A percentile compares a stretch with the other conserved stretches of the same genome.
Evolutionary conservation across 2,797 vertebrate genomes (phyloP).

Genomic region (Anabas testudineus): DNA sequence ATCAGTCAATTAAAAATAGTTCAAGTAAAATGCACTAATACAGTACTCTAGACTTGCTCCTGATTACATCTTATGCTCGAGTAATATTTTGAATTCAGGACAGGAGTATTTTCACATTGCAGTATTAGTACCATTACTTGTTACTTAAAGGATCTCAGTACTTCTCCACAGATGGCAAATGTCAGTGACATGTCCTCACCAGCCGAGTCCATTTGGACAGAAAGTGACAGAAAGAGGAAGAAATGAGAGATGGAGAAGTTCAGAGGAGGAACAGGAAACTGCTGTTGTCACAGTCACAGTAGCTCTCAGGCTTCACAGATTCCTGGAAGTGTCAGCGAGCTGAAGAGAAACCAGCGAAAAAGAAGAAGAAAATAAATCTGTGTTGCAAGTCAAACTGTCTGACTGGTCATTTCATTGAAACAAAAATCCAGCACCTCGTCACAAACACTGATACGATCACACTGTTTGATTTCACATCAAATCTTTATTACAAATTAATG

Average conservation of each 20-base stretch:
- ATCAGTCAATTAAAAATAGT: too few species aligned
- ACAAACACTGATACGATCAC: neutral
- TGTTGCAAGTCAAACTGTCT: neutral
- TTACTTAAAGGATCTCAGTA: neutral
- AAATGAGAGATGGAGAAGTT: slow-evolving; percentile 29
- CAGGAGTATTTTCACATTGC: neutral
- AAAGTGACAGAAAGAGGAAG: slow-evolving; percentile 43
- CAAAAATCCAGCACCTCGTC: too few species aligned
- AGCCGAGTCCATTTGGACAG: neutral
- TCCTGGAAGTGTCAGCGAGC: neutral
- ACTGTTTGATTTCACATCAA: neutral
- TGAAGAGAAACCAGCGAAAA: slow-evolving; percentile 4
- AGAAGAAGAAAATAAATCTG: neutral
- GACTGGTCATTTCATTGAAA: too few species aligned
- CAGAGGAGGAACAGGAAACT: slow-evolving; percentile 17
- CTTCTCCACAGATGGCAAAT: neutral
- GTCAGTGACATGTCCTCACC: too few species aligned
- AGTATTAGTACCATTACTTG: neutral
- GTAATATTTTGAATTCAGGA: neutral
- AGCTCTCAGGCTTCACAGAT: slow-evolving; percentile 6
- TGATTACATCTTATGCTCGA: too few species aligned
- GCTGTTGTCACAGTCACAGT: slow-evolving; percentile 3
- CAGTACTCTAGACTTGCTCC: too few species aligned
- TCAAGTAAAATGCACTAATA: too few species aligned
- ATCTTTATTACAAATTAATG: slow-evolving; percentile 44